Evolutionary conservation across 2,888 invertebrate genomes (phyloP).

Genomic region (Ceriagrion tenellum): DNA sequence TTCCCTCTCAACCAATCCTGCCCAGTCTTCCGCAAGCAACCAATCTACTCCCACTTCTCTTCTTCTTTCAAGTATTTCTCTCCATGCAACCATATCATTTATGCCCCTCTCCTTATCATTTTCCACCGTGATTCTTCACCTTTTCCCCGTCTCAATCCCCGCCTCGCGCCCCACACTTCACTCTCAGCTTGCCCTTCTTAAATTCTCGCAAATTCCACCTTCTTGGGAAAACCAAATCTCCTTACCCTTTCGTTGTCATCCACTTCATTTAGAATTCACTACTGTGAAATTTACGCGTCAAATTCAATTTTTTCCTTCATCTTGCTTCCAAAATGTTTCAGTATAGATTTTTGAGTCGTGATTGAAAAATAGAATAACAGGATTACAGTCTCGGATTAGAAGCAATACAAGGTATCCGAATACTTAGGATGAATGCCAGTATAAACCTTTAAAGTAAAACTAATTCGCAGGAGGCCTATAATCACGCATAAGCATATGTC

Average conservation of each 20-base stretch:
- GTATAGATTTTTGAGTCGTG: neutral
- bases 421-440: too few relatives aligned
- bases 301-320: neutral
- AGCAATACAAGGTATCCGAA: too few relatives aligned
- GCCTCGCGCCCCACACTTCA: neutral
- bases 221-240: neutral
- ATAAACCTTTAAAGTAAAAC: too few relatives aligned
- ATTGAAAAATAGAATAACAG: too few relatives aligned
- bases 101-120: neutral
- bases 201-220: neutral
- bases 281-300: neutral
- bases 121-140: neutral
- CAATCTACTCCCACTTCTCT: neutral
- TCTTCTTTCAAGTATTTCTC: neutral
- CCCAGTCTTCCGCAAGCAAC: too few relatives aligned
- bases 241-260: neutral
- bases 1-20: too few relatives aligned
- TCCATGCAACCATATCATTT: too few relatives aligned
- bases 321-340: neutral
- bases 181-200: neutral
- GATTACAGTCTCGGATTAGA: too few relatives aligned
- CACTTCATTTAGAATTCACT: neutral
- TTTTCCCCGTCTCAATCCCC: neutral
- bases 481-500: too few relatives aligned
- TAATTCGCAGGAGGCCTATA: too few relatives aligned